Percentiles rank a stretch among this genome's conserved stretches.
phyloP scores from a whole-genome alignment of 2,888 invertebrate genomes.

The Eupithecia centaureata region DNA sequence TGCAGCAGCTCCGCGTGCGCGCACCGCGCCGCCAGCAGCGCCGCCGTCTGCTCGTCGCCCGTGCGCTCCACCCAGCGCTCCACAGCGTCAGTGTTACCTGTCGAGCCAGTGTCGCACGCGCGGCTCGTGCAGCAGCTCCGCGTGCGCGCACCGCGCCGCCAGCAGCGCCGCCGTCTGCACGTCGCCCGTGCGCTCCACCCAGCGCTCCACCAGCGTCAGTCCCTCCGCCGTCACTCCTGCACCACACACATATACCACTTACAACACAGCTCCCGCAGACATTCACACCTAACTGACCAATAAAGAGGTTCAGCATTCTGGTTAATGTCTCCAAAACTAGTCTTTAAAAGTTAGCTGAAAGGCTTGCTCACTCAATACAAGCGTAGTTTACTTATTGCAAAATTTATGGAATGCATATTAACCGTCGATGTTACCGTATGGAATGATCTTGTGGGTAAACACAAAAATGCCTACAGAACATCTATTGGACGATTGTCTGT shows the following conservation, averaged over 20 bases:
- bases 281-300: no score
- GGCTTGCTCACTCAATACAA: not conserved
- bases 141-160: slow-evolving; percentile 89
- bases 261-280: no score
- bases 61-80: no score
- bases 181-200: slow-evolving; percentile 94
- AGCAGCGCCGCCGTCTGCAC: slow-evolving; percentile 95
- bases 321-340: not conserved
- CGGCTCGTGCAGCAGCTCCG: slow-evolving; percentile 87
- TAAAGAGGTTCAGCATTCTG: not conserved
- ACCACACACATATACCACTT: not conserved
- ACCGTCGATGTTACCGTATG: not conserved
- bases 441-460: not conserved
- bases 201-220: slow-evolving; percentile 91
- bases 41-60: no score
- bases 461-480: not conserved
- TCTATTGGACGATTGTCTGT: not conserved
- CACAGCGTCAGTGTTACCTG: slow-evolving; percentile 86
- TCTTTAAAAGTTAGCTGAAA: not conserved
- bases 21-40: no score
- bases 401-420: not conserved
- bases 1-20: no score
- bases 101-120: slow-evolving; percentile 88
- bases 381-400: not conserved
- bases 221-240: slow-evolving; percentile 89